Evolutionary conservation across 2,888 invertebrate genomes (phyloP), one percentile per base, ranked within the genome.

Genomic region (Synanthedon tipuliformis): DNA sequence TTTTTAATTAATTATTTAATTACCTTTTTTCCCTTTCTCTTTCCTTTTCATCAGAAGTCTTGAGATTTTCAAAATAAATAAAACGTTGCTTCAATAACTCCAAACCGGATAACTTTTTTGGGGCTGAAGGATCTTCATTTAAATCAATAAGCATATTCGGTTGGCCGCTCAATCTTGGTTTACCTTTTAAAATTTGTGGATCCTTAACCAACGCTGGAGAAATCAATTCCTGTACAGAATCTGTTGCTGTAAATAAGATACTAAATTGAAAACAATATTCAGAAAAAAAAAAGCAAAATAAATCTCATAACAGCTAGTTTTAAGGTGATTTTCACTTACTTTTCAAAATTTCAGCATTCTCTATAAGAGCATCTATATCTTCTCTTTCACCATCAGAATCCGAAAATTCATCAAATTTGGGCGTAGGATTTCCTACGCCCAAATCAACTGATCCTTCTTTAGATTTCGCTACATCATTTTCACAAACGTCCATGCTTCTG

Each of bases 41-140:
- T 73, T 90, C 79, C 58, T 79, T 64, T 72, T 90, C 84, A 53
- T 82, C 84, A 1, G 81, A 75, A 40, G 89, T 89, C 55, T 88
- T 89, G 0, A 82, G 64, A 48, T 88, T 85, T 0, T 91, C 84
- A 63, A 95, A 94, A 66, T 91, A 90, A 41, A 91, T 81, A 69
- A 94, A 93, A 58, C 94, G 88, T 61, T 94, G 89, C 71, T 94
- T 90, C 40, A 96, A 83, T 54, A 89, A 81, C 57, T 90, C 89
- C 7, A 95, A 83, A 10, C 92, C 93, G 50, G 89, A 88, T 4
- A 89, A 67, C 57, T 84, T 79, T 57, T 68, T 78, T 58, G 73
- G 60, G 3, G 56, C 57, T 11, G 51, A 54, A 40, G 67, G 56
- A 54, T 56, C 61, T 13, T 66, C 71, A 61, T 81, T 76, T 50